Evolutionary conservation across 2,113 vertebrate genomes (phyloP).

Genomic region (Eulacestoma nigropectus): DNA sequence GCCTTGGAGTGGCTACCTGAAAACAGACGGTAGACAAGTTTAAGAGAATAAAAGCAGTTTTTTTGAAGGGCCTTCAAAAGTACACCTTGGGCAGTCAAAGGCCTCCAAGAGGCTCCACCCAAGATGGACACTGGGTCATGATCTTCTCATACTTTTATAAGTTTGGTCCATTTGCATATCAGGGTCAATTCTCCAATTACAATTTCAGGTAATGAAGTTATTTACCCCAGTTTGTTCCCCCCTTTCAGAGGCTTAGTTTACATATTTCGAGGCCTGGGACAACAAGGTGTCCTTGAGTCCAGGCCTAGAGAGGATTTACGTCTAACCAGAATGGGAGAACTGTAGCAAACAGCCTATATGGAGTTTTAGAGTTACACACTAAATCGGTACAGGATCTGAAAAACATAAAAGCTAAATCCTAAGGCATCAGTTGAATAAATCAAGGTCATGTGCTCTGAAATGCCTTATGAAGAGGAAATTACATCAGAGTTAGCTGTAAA

Average conservation of each 20-base stretch:
- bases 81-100: neutral
- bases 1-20: neutral
- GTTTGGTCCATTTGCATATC: neutral
- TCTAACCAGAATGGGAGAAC: neutral
- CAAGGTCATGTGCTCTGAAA: neutral
- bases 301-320: neutral
- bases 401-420: neutral
- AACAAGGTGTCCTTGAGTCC: neutral
- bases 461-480: neutral
- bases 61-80: neutral
- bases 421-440: neutral
- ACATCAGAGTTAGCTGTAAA: neutral
- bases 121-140: rapidly evolving
- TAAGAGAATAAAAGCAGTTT: rapidly evolving
- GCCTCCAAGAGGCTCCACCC: rapidly evolving
- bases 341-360: neutral
- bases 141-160: neutral
- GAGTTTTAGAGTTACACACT: too few relatives aligned
- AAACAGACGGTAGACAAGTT: neutral
- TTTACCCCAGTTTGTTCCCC: neutral
- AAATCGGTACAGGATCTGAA: neutral
- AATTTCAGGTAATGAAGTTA: neutral
- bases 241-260: neutral
- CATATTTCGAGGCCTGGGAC: neutral
- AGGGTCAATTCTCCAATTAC: neutral